Base-by-base conservation (phyloP, 2,797 vertebrate genomes). In the Periophthalmus magnuspinnatus region DNA sequence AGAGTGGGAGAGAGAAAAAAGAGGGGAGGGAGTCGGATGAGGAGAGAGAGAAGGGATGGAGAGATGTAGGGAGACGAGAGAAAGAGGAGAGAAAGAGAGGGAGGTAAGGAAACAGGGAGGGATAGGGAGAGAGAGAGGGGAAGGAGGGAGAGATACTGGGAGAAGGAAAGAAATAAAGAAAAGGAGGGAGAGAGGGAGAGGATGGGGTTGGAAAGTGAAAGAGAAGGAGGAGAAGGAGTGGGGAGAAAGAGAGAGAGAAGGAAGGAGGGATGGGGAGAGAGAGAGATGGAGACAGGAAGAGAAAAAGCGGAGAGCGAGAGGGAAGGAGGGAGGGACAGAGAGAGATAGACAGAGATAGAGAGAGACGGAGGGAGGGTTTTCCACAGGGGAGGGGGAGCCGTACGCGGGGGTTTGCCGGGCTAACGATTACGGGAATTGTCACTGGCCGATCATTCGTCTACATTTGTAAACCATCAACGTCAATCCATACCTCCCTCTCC, bases 381-480 rank as follows among this genome's bases (percentile, higher is more conserved):
- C 9, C 1, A n/a, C 0, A 59, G 9, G 33, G 36, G 59, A 10
- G 59, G 38, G 28, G 59, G 19, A 10, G 8, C 32, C 14, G 38
- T 14, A 11, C 1, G 60, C 7, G 24, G 62, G 62, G 17, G 8
- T n/a, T 9, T 3, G 10, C 16, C 19, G 64, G 28, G 48, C 45
- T 50, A 65, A 65, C 78, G 75, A 86, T 88, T 89, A 89, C 84
- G 84, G 87, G 84, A 89, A 89, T 88, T 87, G 83, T 88, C 88
- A 87, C 82, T 83, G 57, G 65, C 65, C 76, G 75, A 91, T 88
- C 86, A 91, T 90, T 87, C 77, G 81, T 90, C 90, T 90, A 82
- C 87, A 88, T 91, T 91, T 90, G 83, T 88, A 87, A 90, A 87
- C 88, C 84, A 90, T 91, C 87, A 90, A 87, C 41, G 85, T 90